Percentiles rank a stretch among this genome's conserved stretches.
Evolutionary conservation across 2,888 invertebrate genomes (phyloP).

Genomic region (Teinopalpus imperialis): DNA sequence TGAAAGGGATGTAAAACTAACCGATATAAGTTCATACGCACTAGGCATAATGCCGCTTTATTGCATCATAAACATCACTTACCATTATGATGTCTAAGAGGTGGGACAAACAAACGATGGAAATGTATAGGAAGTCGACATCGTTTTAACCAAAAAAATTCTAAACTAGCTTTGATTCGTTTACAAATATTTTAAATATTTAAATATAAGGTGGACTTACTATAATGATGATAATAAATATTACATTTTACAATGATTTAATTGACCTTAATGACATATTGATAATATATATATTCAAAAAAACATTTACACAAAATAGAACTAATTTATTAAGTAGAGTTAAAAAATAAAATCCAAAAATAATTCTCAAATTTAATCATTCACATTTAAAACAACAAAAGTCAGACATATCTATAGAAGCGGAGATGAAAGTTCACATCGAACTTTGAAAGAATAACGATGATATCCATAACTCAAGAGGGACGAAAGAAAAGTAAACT

Average conservation of each 20-base stretch:
- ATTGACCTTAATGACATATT: no score
- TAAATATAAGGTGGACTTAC: no score
- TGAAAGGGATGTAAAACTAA: conserved; percentile 22
- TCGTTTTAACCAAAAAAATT: background rate
- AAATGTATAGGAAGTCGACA: conserved; percentile 52
- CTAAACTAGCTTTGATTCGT: no score
- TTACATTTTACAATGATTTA: no score
- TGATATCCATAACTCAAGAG: conserved; percentile 59
- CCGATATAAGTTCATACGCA: conserved; percentile 54
- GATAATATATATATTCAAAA: no score
- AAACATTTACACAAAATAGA: no score
- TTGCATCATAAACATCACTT: conserved; percentile 71
- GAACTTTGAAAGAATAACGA: conserved; percentile 58
- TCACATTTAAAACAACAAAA: conserved; percentile 33
- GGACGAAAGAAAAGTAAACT: conserved; percentile 52
- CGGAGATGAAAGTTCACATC: conserved; percentile 38
- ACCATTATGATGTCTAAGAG: conserved; percentile 73
- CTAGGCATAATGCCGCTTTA: conserved; percentile 58
- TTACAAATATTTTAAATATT: no score
- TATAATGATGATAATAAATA: no score
- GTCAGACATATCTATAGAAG: conserved; percentile 52
- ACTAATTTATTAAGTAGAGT: no score
- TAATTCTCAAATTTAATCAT: background rate
- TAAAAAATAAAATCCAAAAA: background rate
- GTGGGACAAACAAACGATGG: conserved; percentile 64